Evolutionary conservation across 2,113 vertebrate species (phyloP).

Genomic region (Poeciliopsis prolifica): DNA sequence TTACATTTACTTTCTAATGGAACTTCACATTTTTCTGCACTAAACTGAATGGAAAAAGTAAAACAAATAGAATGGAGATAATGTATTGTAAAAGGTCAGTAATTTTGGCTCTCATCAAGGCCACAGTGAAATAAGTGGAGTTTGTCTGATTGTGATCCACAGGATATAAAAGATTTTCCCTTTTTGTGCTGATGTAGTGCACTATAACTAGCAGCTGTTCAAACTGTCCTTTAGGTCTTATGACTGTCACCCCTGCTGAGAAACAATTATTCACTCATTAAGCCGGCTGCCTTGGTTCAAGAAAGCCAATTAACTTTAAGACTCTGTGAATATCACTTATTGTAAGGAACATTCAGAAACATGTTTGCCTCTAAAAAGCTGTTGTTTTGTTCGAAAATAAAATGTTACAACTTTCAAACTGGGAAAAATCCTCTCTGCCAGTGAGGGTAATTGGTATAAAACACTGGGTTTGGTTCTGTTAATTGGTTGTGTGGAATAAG

Average conservation of each 20-base stretch:
- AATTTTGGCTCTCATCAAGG: not conserved
- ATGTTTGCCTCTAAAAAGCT: constrained; percentile 54
- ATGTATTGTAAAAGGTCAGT: not conserved
- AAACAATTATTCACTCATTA: constrained; percentile 77
- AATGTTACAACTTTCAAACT: constrained; percentile 29
- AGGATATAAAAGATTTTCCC: constrained; percentile 7
- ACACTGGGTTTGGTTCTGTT: constrained; percentile 27
- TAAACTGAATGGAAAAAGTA: not conserved
- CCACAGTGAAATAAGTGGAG: not conserved
- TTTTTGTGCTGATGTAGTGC: constrained; percentile 4
- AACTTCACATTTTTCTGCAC: no score
- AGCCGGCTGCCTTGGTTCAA: constrained; percentile 65
- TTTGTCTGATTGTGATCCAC: not conserved
- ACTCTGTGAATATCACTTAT: constrained; percentile 55
- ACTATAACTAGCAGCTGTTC: constrained; percentile 30
- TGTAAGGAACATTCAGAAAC: constrained; percentile 34
- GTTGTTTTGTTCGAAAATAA: constrained; percentile 68
- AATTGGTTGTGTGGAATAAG: constrained; percentile 26
- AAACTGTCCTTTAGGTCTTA: constrained; percentile 33
- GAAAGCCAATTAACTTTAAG: constrained; percentile 73
- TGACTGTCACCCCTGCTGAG: constrained; percentile 63
- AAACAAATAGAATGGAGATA: constrained; percentile 1
- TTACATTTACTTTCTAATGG: not conserved
- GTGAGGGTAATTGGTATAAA: constrained; percentile 51
- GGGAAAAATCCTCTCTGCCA: constrained; percentile 49